Conservation (phyloP, 2,113 vertebrate genomes). For the Heliornis fulica region DNA sequence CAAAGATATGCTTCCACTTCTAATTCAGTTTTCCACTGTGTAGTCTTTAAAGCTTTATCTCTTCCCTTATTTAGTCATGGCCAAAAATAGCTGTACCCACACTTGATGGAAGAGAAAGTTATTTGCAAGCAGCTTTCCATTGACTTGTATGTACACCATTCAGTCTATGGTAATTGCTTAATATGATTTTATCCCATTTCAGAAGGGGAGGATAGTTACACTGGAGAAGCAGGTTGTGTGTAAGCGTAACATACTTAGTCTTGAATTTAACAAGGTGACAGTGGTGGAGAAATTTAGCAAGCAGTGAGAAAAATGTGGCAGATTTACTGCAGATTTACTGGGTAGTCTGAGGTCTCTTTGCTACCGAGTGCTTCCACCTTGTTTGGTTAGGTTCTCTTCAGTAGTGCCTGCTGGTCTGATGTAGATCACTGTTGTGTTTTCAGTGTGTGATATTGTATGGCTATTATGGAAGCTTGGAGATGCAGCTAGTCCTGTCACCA, state of each 20-base stretch:
- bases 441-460: rapidly evolving
- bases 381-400: neutral
- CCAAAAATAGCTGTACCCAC: neutral
- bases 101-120: neutral
- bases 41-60: conserved; percentile 6
- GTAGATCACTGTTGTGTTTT: neutral
- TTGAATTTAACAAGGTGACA: neutral
- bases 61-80: conserved; percentile 40
- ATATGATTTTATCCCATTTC: neutral
- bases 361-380: neutral
- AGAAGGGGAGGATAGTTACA: neutral
- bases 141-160: neutral
- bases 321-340: neutral
- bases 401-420: neutral
- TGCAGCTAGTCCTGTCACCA: neutral
- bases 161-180: neutral
- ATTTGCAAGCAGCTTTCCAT: conserved; percentile 17
- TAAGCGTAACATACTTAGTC: neutral
- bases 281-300: neutral
- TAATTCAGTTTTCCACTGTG: neutral
- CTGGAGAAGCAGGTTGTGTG: neutral
- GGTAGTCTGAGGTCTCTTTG: neutral
- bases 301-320: neutral
- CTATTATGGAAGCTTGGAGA: neutral
- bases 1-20: neutral